Conservation (phyloP, 2,113 vertebrate genomes). For the Perca fluviatilis region DNA sequence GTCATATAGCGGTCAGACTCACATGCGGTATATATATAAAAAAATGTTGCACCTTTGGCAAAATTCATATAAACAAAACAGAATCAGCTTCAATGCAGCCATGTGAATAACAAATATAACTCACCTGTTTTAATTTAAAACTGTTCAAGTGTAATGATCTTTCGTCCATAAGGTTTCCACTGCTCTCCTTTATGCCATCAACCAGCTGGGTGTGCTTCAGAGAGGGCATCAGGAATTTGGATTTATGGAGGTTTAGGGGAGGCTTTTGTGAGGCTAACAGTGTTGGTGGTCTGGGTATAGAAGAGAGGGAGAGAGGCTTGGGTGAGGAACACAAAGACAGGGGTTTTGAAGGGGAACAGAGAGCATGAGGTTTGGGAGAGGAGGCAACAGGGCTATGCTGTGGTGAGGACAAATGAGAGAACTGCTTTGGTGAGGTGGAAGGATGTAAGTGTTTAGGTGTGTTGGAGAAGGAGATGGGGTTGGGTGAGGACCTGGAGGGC, state of each 20-base stretch:
- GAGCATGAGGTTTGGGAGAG: constrained; percentile 86
- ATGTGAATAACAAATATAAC: constrained; percentile 41
- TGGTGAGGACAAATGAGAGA: constrained; percentile 83
- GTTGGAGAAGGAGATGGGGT: constrained; percentile 83
- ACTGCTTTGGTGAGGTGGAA: constrained; percentile 85
- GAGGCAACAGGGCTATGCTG: constrained; percentile 85
- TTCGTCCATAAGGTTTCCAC: constrained; percentile 88
- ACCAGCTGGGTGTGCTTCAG: constrained; percentile 80
- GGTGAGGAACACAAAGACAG: constrained; percentile 83
- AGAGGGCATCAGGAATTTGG: constrained; percentile 82
- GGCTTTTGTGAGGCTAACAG: constrained; percentile 86
- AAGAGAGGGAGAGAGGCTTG: constrained; percentile 82
- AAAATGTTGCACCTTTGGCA: not conserved
- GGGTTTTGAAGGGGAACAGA: constrained; percentile 86
- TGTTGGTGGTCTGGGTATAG: constrained; percentile 85
- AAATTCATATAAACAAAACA: not conserved
- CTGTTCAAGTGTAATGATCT: constrained; percentile 83
- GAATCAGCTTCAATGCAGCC: not conserved
- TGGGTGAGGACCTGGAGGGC: constrained; percentile 85
- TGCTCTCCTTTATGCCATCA: constrained; percentile 86
- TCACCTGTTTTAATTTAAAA: constrained; percentile 89
- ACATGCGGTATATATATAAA: not conserved
- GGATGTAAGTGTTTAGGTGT: constrained; percentile 84
- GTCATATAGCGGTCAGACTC: constrained; percentile 55
- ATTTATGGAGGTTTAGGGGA: constrained; percentile 75